Base-by-base conservation (phyloP, 1,140 invertebrate species). In the Lerema accius region DNA sequence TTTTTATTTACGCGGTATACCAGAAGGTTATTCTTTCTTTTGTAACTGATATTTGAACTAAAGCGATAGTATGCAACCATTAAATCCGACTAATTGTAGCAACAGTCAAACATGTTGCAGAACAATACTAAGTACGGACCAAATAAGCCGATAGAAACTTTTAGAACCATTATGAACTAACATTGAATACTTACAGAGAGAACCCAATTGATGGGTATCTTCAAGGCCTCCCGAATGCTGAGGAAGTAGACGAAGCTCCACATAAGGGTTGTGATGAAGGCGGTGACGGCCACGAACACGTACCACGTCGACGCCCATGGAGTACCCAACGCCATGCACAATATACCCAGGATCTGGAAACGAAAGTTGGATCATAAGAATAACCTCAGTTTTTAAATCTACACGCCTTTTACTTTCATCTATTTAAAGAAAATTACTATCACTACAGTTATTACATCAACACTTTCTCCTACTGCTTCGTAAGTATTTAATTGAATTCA, bases 171-270 rank as follows among this genome's bases (percentile, higher is more conserved):
- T n/a, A n/a, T n/a, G n/a, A n/a, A n/a, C n/a, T n/a, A n/a, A 17
- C 13, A 39, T 17, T 23, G 19, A 43, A 50, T 48, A 93, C 93
- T 95, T 93, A 97, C 96, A 72, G 95, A 94, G 49, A 96, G 85
- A 63, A 96, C 93, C 96, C 96, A 97, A 72, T 97, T 95, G 70
- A 97, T 95, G 16, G 95, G 95, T 13, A 97, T 81, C 73, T 94
- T 95, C 9, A 97, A 89, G 5, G 94, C 94, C 73, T 96, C 95
- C 53, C 95, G 93, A 46, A 97, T 93, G 15, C 95, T 95, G 51
- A 97, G 92, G 32, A 97, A 87, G 79, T 97, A 97, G 39, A 96
- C 92, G 77, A 95, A 94, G 37, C 94, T 93, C 95, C 96, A 96
- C 63, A 97, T 91, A n/a, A 97, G 88, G 0, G 94, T 96, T 13